Evolutionary conservation across 2,797 vertebrate genomes (phyloP).

Genomic region (Alectoris magna): DNA sequence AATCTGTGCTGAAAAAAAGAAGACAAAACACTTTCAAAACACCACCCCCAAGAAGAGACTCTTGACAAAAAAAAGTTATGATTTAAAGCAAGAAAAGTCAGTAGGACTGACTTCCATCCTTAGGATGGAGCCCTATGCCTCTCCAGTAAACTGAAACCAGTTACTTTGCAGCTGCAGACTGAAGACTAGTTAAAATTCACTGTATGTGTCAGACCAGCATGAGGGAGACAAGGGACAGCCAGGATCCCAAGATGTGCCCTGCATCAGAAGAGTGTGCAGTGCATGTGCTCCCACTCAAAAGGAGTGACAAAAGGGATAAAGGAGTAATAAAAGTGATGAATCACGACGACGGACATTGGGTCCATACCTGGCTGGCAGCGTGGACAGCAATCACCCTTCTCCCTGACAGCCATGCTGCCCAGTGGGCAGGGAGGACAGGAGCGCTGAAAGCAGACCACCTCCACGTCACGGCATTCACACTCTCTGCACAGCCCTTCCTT

Average conservation of each 20-base stretch:
- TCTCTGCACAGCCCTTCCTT: constrained; percentile 81
- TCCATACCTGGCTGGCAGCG: constrained; percentile 85
- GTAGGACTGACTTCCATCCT: neutral
- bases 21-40: neutral
- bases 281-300: accelerated
- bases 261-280: accelerated
- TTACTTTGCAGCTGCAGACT: accelerated
- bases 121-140: neutral
- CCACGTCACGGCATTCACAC: constrained; percentile 84
- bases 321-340: accelerated
- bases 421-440: constrained; percentile 86
- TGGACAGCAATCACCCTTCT: constrained; percentile 84
- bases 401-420: constrained; percentile 76
- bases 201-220: accelerated
- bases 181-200: neutral
- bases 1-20: neutral
- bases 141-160: neutral
- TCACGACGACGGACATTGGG: accelerated
- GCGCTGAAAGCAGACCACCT: constrained; percentile 86
- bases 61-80: neutral
- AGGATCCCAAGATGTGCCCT: accelerated
- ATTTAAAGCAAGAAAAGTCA: neutral
- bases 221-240: accelerated
- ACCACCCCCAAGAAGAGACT: neutral
- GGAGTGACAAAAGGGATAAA: accelerated